Evolutionary conservation across 2,888 invertebrate species (phyloP).

Genomic region (Oxystoma pomonae): DNA sequence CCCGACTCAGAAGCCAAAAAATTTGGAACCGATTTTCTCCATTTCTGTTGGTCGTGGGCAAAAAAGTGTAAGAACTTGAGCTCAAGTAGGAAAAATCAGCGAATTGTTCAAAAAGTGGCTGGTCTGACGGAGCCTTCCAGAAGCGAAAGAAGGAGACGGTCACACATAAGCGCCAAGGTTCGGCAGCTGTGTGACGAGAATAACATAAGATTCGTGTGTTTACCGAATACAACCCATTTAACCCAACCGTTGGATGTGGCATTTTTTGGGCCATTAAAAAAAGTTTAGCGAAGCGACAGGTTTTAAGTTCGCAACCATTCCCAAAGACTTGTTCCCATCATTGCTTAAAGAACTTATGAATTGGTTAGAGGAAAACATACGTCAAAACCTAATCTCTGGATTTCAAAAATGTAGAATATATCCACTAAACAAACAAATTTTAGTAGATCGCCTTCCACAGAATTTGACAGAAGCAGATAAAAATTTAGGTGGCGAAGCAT

Average conservation of each 20-base stretch:
- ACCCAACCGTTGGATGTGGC: slow-evolving; percentile 33
- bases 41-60: too few relatives aligned
- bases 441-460: slow-evolving; percentile 4
- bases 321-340: slow-evolving; percentile 28
- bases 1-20: too few relatives aligned
- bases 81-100: too few relatives aligned
- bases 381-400: slow-evolving; percentile 22
- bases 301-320: slow-evolving; percentile 22
- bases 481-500: slow-evolving; percentile 3
- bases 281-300: slow-evolving; percentile 6
- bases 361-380: slow-evolving; percentile 17
- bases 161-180: slow-evolving; percentile 31
- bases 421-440: slow-evolving; percentile 17
- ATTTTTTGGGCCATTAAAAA: slow-evolving; percentile 12
- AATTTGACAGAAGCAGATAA: neutral
- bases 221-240: slow-evolving; percentile 37
- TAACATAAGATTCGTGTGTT: slow-evolving; percentile 37
- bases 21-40: too few relatives aligned
- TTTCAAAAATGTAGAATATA: slow-evolving; percentile 26
- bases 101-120: too few relatives aligned
- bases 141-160: too few relatives aligned
- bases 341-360: slow-evolving; percentile 20
- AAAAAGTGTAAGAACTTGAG: too few relatives aligned
- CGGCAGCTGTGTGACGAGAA: slow-evolving; percentile 34
- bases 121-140: too few relatives aligned